A percentile compares a stretch with the other conserved stretches of the same genome.
These are phyloP conservation scores for Gymnoscopelus braueri DNA, from an alignment of 2,797 vertebrate species.

Conservation along the genomic window DNA sequence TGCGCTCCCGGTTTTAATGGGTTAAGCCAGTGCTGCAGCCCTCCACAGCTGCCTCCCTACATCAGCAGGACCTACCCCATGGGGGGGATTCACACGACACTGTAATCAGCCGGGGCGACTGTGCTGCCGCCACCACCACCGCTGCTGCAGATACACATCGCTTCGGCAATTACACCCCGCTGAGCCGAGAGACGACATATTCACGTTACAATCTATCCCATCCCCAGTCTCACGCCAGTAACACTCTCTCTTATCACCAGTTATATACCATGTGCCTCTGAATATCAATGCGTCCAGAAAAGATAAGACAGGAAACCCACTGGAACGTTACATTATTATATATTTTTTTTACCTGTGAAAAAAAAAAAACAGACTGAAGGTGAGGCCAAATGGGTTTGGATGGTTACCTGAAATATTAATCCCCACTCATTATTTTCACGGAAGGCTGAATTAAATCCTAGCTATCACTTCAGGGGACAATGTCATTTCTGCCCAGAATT, in stretches of 20 bases:
- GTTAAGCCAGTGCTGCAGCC: slow-evolving; percentile 41
- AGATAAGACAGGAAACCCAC: slow-evolving; percentile 62
- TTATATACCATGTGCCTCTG: slow-evolving; percentile 44
- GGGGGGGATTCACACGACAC: slow-evolving; percentile 62
- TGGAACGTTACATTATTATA: slow-evolving; percentile 41
- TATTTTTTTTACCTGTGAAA: slow-evolving; percentile 14
- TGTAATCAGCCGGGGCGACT: slow-evolving; percentile 61
- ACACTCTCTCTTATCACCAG: slow-evolving; percentile 48
- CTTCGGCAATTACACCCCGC: slow-evolving; percentile 34
- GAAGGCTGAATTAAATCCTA: slow-evolving; percentile 44
- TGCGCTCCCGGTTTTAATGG: not conserved
- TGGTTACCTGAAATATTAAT: slow-evolving; percentile 54
- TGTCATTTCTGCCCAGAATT: slow-evolving; percentile 53
- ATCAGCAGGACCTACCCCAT: slow-evolving; percentile 44
- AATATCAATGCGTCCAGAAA: slow-evolving; percentile 40
- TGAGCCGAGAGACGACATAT: too few relatives aligned
- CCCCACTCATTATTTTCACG: slow-evolving; percentile 27
- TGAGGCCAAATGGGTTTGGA: slow-evolving; percentile 32
- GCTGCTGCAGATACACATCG: slow-evolving; percentile 45
- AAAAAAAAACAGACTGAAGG: slow-evolving; percentile 20
- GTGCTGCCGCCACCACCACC: slow-evolving; percentile 57
- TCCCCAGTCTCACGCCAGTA: slow-evolving; percentile 6
- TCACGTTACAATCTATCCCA: too few relatives aligned
- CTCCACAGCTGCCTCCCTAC: slow-evolving; percentile 51
- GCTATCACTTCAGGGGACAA: slow-evolving; percentile 60